phyloP scores from a whole-genome alignment of 2,797 vertebrate genomes.

The Muraenolepis orangiensis region DNA sequence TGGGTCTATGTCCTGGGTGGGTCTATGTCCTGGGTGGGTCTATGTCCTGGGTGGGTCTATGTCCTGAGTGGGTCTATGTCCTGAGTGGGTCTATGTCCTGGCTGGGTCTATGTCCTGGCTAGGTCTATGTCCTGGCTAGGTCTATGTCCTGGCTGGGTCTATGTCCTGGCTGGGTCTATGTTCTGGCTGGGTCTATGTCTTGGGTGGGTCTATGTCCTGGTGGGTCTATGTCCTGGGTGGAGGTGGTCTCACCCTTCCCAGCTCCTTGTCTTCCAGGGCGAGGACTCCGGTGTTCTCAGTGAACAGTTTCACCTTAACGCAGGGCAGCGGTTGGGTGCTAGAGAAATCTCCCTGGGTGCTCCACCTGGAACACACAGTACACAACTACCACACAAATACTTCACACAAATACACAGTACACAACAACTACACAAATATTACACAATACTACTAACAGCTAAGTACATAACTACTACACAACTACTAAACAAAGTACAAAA shows the following conservation, averaged over 20 bases:
- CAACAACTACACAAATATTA: background rate
- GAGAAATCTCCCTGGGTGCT: slow-evolving; percentile 97
- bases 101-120: background rate
- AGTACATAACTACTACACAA: too few relatives aligned
- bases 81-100: too few relatives aligned
- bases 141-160: background rate
- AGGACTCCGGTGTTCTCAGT: slow-evolving; percentile 89
- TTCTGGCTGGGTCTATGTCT: too few relatives aligned
- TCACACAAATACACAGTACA: background rate
- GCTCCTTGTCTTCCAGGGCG: slow-evolving; percentile 95
- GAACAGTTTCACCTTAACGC: slow-evolving; percentile 97
- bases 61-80: too few relatives aligned
- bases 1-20: too few relatives aligned
- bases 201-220: background rate
- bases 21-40: too few relatives aligned
- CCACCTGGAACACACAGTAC: slow-evolving; percentile 80
- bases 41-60: too few relatives aligned
- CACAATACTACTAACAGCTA: too few relatives aligned
- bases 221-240: background rate
- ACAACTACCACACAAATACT: background rate
- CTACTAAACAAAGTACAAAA: too few relatives aligned
- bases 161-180: background rate
- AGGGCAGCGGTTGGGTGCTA: slow-evolving; percentile 89
- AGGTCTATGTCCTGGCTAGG: background rate
- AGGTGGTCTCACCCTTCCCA: slow-evolving; percentile 73